Base-by-base conservation (phyloP, 2,888 invertebrate genomes). In the Catocala nupta region DNA sequence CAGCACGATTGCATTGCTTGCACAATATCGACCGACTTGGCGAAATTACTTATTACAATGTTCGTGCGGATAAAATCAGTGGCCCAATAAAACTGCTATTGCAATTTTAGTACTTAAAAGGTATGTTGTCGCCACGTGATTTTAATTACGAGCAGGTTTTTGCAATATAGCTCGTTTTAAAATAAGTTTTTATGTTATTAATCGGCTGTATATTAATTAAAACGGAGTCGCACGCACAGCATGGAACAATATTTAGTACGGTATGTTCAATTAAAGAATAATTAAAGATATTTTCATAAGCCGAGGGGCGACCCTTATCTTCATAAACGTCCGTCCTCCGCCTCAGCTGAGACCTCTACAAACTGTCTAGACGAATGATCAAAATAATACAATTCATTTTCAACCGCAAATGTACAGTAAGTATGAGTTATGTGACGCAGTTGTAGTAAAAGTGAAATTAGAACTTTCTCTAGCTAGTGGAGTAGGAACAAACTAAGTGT, bases 381-480 rank as follows among this genome's bases (percentile, higher is more conserved):
- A 71, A 77, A 75, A 72, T 75, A 76, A 66, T 63, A 64, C 52
- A 59, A 60, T 61, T 57, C 61, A 69, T 68, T 77, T 69, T 58
- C 63, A 58, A 56, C 34, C 34, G 56, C 25, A 45, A 12, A 49
- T 6, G 25, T 43, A 49, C 52, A 55, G 45, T 63, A 75, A 61
- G 44, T 51, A 61, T 52, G 54, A 71, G 53, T 63, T 65, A 63
- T 58, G 52, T 55, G 62, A 50, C 50, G 68, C 56, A 74, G 75
- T 75, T 70, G 78, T 54, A 77, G 75, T 79, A 85, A 86, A 87
- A 89, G 84, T 83, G 82, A 90, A 88, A 88, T 84, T 83, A 84
- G 78, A 82, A 86, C 84, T 87, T 88, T 88, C 85, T 79, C 83
- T 81, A 77, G 75, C 71, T 71, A 57, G 63, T 66, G 72, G 78